Conservation (phyloP, 2,113 vertebrate species). For the Oophaga pumilio region DNA sequence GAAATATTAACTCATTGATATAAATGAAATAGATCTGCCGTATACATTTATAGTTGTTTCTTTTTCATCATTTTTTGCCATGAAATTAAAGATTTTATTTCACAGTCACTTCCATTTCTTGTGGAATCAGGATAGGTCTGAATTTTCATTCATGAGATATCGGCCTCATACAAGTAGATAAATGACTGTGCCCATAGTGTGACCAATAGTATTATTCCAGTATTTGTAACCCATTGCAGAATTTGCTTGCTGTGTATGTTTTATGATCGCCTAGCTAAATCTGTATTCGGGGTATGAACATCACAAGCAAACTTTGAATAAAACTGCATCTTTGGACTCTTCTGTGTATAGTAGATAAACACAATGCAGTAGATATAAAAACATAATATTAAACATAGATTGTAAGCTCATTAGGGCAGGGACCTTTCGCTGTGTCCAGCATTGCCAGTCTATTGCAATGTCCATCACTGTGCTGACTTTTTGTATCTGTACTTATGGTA, state of each 20-base stretch:
- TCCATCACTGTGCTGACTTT: not conserved
- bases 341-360: no score
- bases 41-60: not conserved
- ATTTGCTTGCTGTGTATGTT: not conserved
- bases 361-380: not conserved
- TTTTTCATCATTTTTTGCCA: not conserved
- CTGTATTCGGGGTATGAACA: not conserved
- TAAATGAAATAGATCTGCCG: not conserved
- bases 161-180: not conserved
- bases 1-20: not conserved
- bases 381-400: not conserved
- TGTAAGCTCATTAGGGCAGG: conserved; percentile 4
- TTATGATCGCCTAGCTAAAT: not conserved
- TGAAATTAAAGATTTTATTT: not conserved
- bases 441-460: not conserved
- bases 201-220: not conserved
- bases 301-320: not conserved
- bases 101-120: not conserved
- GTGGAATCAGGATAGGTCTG: not conserved
- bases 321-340: no score
- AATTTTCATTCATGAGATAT: not conserved
- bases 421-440: not conserved
- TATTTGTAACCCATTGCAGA: not conserved
- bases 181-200: not conserved
- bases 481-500: not conserved